These are phyloP conservation scores for Dinothrombium tinctorium DNA, from an alignment of 1,140 invertebrate species.

Conservation along the genomic window DNA sequence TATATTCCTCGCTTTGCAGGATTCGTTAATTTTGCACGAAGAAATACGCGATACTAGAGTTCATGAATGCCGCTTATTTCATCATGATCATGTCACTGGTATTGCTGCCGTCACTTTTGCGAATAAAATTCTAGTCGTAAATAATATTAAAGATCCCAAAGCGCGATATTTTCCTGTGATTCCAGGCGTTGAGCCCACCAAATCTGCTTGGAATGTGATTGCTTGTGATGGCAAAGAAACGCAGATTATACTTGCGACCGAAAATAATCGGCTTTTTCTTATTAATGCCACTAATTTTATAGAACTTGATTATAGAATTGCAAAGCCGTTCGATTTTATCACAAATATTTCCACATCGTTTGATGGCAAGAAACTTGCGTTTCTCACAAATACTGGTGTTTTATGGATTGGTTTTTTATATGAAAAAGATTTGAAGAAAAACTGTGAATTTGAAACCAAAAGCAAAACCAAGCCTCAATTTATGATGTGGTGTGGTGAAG, in stretches of 20 bases:
- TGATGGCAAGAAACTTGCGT: constrained; percentile 53
- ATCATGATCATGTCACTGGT: constrained; percentile 36
- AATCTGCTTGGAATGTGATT: constrained; percentile 47
- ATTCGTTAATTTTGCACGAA: constrained; percentile 41
- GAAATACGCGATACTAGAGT: constrained; percentile 64
- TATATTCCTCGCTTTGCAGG: constrained; percentile 64
- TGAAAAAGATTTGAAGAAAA: constrained; percentile 21
- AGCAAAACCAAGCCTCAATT: constrained; percentile 46
- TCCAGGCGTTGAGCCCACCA: constrained; percentile 39
- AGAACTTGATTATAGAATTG: constrained; percentile 12
- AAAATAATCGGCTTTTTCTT: constrained; percentile 15
- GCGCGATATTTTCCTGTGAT: constrained; percentile 54
- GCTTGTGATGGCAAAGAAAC: constrained; percentile 10
- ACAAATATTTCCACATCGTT: constrained; percentile 45
- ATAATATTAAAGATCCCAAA: constrained; percentile 56
- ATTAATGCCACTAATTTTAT: constrained; percentile 16
- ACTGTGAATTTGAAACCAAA: constrained; percentile 56
- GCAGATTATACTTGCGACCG: constrained; percentile 13
- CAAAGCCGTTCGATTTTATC: too few species aligned
- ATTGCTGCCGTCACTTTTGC: constrained; percentile 64
- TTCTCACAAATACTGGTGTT: constrained; percentile 59
- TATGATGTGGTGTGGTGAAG: constrained; percentile 49
- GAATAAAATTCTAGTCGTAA: constrained; percentile 59
- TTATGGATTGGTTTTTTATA: constrained; percentile 69
- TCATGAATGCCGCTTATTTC: constrained; percentile 37